Base-by-base conservation (phyloP, 1,140 invertebrate genomes). In the Bactericera cockerelli region DNA sequence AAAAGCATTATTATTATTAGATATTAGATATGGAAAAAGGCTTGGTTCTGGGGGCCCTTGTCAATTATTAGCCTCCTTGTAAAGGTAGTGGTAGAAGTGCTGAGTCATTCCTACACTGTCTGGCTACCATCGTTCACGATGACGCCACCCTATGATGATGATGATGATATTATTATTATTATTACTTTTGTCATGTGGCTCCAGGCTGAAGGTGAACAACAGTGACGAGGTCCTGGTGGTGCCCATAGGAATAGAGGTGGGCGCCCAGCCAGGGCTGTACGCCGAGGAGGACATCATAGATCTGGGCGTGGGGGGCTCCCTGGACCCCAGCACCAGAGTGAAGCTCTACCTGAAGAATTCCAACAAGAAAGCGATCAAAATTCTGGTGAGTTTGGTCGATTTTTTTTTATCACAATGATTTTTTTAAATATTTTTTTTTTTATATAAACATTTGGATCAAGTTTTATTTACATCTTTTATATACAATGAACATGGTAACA, bases 161-260 rank as follows among this genome's bases (percentile, higher is more conserved):
- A n/a, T n/a, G n/a, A n/a, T n/a, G n/a, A n/a, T n/a, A n/a, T n/a
- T n/a, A n/a, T n/a, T 53, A 16, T 59, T 59, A 13, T 59, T 19
- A 36, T 42, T 4, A 22, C 16, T 58, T 39, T 58, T 26, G 10
- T 22, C n/a, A n/a, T 26, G 28, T 56, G 14, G 42, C 64, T 65
- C 63, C 55, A 80, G 84, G 67, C 83, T 87, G 67, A 81, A 49
- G 22, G 42, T 49, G 42, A 49, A 49, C 42, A 49, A 49, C 42
- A 49, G 42, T 16, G 42, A 49, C 19, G 42, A 49, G 22, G 42
- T 49, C 19, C 73, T 86, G 53, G 81, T 92, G 60, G 77, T 93
- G 59, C 88, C 89, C 22, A 75, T 93, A n/a, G 89, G 93, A 74
- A 81, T 93, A 19, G 87, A 93, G 77, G 88, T 93, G 39, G 76